These are phyloP conservation scores for Megalopta genalis DNA, from an alignment of 1,140 invertebrate species.

Conservation along the genomic window DNA sequence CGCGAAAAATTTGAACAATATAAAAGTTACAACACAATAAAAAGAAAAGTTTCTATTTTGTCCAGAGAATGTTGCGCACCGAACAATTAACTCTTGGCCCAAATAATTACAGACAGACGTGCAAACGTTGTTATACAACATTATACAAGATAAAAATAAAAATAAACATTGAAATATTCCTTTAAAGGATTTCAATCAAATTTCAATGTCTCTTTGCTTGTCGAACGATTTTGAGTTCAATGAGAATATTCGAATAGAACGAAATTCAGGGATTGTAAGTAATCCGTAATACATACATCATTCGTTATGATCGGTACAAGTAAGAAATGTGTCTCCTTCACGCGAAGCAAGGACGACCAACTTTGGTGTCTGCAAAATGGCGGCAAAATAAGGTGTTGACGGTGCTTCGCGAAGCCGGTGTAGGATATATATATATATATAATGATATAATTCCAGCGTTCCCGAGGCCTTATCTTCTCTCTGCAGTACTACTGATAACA, in stretches of 20 bases:
- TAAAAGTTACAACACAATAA: neutral
- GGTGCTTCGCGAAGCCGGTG: neutral
- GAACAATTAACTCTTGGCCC: too few relatives aligned
- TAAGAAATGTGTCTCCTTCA: neutral
- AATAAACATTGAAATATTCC: too few relatives aligned
- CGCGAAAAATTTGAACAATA: neutral
- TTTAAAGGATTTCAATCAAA: too few relatives aligned
- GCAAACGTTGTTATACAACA: too few relatives aligned
- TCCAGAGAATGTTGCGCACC: too few relatives aligned
- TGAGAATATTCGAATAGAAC: neutral
- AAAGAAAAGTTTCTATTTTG: too few relatives aligned
- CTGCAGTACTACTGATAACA: neutral
- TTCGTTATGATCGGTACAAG: neutral
- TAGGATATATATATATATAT: too few relatives aligned
- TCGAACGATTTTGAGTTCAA: neutral
- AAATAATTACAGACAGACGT: too few relatives aligned
- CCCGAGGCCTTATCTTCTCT: neutral
- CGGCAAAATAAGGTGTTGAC: neutral
- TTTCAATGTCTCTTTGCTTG: too few relatives aligned
- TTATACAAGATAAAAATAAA: too few relatives aligned
- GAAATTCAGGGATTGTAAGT: neutral
- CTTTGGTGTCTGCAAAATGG: neutral
- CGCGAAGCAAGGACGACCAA: neutral
- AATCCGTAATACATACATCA: neutral
- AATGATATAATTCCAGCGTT: conserved; percentile 26